A percentile compares a stretch with the other conserved stretches of the same genome.
Evolutionary conservation across 30 jellyfish, hydroid and myxozoan genomes (phyloP).

Genomic region (Chrysaora quinquecirrha): DNA sequence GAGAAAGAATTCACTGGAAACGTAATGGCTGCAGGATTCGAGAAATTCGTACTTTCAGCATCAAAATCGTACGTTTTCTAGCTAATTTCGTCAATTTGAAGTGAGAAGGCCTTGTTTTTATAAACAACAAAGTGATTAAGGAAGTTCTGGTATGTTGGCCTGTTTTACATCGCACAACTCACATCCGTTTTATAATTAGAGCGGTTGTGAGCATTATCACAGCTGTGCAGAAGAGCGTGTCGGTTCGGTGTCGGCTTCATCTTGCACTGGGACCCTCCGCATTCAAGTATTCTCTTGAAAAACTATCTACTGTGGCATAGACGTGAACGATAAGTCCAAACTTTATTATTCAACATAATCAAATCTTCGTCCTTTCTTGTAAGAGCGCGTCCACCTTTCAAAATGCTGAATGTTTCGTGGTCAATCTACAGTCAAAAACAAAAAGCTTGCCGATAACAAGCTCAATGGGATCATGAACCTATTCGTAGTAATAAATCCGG

Average conservation of each 20-base stretch:
- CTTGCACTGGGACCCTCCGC: constrained; percentile 28
- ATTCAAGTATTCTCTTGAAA: not conserved
- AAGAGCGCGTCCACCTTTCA: constrained; percentile 30
- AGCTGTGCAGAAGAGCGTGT: constrained; percentile 75
- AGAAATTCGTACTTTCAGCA: too few species aligned
- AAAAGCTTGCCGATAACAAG: constrained; percentile 37
- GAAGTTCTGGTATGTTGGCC: constrained; percentile 81
- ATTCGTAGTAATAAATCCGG: constrained; percentile 72
- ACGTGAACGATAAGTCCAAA: constrained; percentile 19
- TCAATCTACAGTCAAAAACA: constrained; percentile 39
- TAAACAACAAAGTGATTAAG: constrained; percentile 76
- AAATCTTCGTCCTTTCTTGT: constrained; percentile 48
- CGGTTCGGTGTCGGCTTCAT: constrained; percentile 14
- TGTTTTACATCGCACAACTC: constrained; percentile 58
- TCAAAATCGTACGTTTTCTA: too few species aligned
- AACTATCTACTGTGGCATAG: constrained; percentile 3
- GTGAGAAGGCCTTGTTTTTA: constrained; percentile 35
- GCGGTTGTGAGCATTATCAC: constrained; percentile 77
- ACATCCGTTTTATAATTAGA: constrained; percentile 73
- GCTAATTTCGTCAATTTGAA: too few species aligned
- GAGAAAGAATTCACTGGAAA: too few species aligned
- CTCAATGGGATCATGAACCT: constrained; percentile 76
- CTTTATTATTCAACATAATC: constrained; percentile 47
- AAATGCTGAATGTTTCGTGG: constrained; percentile 54
- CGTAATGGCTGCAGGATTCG: too few species aligned